These are phyloP conservation scores for Phoxinus phoxinus DNA, from an alignment of 2,113 vertebrate genomes.

Conservation along the genomic window DNA sequence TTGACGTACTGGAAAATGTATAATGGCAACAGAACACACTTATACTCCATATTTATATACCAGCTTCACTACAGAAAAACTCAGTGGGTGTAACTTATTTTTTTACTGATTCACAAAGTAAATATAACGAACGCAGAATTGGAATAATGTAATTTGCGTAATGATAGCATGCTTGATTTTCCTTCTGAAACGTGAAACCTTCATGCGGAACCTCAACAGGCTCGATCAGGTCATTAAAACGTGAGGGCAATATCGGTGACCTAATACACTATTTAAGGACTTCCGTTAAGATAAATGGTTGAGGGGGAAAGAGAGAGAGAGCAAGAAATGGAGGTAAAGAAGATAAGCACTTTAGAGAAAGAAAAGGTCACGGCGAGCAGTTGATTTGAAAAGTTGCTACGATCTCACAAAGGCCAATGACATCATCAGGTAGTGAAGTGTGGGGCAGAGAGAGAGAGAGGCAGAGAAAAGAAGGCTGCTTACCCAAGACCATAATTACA, in stretches of 20 bases:
- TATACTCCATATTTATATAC: conserved; percentile 46
- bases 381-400: conserved; percentile 85
- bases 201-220: neutral
- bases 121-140: neutral
- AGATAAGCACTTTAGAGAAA: conserved; percentile 74
- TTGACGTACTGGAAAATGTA: conserved; percentile 40
- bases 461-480: conserved; percentile 80
- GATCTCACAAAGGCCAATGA: conserved; percentile 83
- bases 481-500: conserved; percentile 93
- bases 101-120: neutral
- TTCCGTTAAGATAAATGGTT: conserved; percentile 73
- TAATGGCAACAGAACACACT: conserved; percentile 30
- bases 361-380: conserved; percentile 83
- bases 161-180: neutral
- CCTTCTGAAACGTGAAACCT: neutral
- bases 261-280: conserved; percentile 77
- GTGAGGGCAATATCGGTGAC: conserved; percentile 64
- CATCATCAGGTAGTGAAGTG: conserved; percentile 90
- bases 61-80: neutral
- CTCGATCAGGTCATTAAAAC: conserved; percentile 41
- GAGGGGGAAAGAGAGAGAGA: conserved; percentile 57
- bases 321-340: conserved; percentile 68
- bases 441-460: conserved; percentile 75
- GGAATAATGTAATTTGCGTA: neutral
- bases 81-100: neutral